These are phyloP conservation scores for Pipistrellus kuhlii DNA, from an alignment of 2,797 vertebrate genomes.

Conservation along the genomic window DNA sequence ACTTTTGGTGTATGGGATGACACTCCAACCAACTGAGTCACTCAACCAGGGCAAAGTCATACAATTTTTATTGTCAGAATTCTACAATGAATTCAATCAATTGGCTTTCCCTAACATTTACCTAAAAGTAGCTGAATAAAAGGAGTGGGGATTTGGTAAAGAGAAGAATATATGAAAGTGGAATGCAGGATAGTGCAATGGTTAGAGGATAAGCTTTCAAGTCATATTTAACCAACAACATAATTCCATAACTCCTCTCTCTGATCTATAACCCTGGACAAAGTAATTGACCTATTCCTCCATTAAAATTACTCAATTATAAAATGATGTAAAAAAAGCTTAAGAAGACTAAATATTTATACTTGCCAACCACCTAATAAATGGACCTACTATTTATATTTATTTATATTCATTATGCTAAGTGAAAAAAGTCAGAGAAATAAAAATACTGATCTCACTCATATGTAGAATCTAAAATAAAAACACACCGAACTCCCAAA, in stretches of 20 bases:
- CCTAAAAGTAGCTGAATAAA: constrained; percentile 30
- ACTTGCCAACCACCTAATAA: constrained; percentile 19
- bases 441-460: neutral
- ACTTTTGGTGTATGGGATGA: neutral
- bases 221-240: neutral
- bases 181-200: neutral
- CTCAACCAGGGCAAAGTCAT: neutral
- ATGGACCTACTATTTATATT: neutral
- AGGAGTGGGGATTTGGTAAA: neutral
- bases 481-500: neutral
- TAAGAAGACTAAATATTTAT: constrained; percentile 35
- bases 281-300: neutral
- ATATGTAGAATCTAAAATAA: neutral
- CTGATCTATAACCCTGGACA: neutral
- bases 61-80: neutral
- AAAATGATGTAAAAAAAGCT: constrained; percentile 38
- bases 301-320: neutral
- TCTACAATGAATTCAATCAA: constrained; percentile 17
- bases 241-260: neutral
- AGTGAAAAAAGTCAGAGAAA: neutral
- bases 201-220: neutral
- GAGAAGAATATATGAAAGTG: neutral
- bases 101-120: constrained; percentile 25
- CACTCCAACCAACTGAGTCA: neutral
- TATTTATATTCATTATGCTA: neutral